Conservation (phyloP, 2,797 vertebrate species). For the Acomys russatus region DNA sequence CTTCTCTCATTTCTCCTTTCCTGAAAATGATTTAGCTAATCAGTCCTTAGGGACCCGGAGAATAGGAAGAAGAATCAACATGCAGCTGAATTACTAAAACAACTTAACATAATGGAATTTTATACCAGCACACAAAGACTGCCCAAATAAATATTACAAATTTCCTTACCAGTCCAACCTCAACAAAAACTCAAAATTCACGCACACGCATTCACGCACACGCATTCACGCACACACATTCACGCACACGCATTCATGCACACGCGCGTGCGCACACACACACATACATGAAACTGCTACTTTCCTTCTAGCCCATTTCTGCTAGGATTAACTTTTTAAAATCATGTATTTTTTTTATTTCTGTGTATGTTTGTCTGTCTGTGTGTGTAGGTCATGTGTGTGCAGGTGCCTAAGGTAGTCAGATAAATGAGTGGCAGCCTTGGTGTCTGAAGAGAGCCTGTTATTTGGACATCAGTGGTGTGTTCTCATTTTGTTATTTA, state of each 20-base stretch:
- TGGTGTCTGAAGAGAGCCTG: background rate
- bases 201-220: no score
- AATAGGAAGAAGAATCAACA: constrained; percentile 50
- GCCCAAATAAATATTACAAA: constrained; percentile 51
- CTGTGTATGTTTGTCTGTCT: background rate
- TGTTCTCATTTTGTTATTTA: no score
- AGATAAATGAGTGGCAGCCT: background rate
- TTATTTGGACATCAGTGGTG: background rate
- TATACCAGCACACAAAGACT: constrained; percentile 18
- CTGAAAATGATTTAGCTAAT: constrained; percentile 16
- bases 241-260: background rate
- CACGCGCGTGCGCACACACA: background rate
- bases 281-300: background rate
- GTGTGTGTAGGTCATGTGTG: background rate
- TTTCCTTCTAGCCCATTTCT: constrained; percentile 2
- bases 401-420: background rate
- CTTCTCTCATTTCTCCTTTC: constrained; percentile 76
- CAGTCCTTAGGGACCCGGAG: constrained; percentile 44
- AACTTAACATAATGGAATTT: constrained; percentile 26
- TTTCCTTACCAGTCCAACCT: background rate
- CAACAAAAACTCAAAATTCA: constrained; percentile 43
- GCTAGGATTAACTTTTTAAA: background rate
- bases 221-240: background rate
- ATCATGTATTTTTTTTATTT: background rate
- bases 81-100: constrained; percentile 26